Conservation (phyloP, 2,113 vertebrate species). For the Cercopithecus mona region DNA sequence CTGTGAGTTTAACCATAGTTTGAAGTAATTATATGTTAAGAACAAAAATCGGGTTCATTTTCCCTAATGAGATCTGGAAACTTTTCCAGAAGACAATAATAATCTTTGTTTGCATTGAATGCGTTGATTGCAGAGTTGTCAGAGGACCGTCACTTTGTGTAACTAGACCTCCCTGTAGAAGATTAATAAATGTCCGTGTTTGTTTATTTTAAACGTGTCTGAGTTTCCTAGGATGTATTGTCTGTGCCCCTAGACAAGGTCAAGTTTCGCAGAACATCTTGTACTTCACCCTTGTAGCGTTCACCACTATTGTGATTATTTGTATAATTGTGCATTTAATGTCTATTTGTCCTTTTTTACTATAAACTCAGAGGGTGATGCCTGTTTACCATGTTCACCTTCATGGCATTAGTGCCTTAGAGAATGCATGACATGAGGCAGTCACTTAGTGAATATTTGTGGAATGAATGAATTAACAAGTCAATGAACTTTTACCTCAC, state of each 20-base stretch:
- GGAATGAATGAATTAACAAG: background rate
- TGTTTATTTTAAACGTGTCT: background rate
- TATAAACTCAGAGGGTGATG: background rate
- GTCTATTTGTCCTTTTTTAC: background rate
- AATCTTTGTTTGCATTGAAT: background rate
- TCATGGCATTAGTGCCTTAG: background rate
- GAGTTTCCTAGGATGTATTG: background rate
- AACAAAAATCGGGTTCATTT: constrained; percentile 7
- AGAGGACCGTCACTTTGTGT: background rate
- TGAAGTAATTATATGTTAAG: constrained; percentile 40
- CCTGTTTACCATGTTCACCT: background rate
- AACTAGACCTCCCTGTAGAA: background rate
- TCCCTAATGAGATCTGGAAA: constrained; percentile 17
- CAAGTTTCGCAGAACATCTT: background rate
- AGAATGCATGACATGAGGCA: background rate
- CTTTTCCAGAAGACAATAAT: background rate
- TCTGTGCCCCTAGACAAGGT: background rate
- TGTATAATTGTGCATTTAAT: background rate
- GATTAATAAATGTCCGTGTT: background rate
- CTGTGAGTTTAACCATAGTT: background rate
- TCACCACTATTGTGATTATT: background rate
- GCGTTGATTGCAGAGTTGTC: background rate
- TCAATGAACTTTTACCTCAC: background rate
- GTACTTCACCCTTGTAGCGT: background rate
- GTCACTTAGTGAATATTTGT: background rate